A percentile compares a stretch with the other conserved stretches of the same genome.
These are phyloP conservation scores for Catamblyrhynchus diadema DNA, from an alignment of 2,797 vertebrate species.

Conservation along the genomic window DNA sequence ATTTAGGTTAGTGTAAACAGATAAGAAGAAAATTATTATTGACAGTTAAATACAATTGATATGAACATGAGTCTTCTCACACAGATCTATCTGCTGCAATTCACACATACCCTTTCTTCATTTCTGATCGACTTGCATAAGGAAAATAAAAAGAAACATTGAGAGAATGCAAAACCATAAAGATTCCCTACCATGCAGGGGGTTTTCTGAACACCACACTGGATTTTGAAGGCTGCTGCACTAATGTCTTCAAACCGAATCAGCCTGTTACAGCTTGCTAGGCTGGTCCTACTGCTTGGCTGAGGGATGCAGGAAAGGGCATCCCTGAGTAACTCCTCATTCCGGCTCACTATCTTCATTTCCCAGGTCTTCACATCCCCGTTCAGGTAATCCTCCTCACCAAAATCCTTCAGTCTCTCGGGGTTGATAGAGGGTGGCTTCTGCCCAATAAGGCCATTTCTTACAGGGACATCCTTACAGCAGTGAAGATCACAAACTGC, in stretches of 20 bases:
- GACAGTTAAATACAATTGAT: background rate
- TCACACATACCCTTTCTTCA: background rate
- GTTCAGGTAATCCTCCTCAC: constrained; percentile 85
- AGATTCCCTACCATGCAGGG: constrained; percentile 83
- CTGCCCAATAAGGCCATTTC: constrained; percentile 73
- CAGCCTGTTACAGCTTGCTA: constrained; percentile 68
- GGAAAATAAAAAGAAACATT: background rate
- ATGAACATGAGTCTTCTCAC: background rate
- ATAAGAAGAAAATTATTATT: constrained; percentile 5
- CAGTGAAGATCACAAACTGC: constrained; percentile 36
- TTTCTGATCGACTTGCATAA: background rate
- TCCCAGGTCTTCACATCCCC: constrained; percentile 80
- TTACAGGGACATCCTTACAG: constrained; percentile 55
- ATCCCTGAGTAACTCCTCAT: constrained; percentile 73
- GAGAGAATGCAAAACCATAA: background rate
- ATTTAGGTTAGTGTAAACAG: constrained; percentile 17
- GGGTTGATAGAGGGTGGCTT: constrained; percentile 81
- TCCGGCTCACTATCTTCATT: constrained; percentile 68
- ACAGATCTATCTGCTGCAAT: background rate
- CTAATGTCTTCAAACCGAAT: constrained; percentile 90
- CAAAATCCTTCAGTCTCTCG: constrained; percentile 89
- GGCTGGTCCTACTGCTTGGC: constrained; percentile 34
- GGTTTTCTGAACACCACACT: constrained; percentile 84
- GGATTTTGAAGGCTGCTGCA: constrained; percentile 88
- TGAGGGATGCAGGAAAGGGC: constrained; percentile 73